Evolutionary conservation across 2,797 vertebrate genomes (phyloP).

Genomic region (Cyprinodon diabolis): DNA sequence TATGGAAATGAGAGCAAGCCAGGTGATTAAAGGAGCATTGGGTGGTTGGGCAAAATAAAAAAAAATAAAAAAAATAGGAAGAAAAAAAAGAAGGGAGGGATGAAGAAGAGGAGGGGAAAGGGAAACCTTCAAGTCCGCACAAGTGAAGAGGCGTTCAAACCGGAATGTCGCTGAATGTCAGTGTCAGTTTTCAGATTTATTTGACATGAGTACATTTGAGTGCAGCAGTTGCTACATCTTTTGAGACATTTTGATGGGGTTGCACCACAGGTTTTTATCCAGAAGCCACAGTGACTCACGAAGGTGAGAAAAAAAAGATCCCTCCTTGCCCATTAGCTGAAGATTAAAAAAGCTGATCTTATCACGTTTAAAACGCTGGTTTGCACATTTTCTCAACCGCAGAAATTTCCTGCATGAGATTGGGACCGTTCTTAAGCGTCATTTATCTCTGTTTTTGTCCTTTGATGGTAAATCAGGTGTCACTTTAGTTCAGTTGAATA

Average conservation of each 20-base stretch:
- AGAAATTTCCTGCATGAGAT: constrained; percentile 19
- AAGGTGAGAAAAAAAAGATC: constrained; percentile 7
- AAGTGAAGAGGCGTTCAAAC: constrained; percentile 24
- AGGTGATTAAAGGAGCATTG: constrained; percentile 96
- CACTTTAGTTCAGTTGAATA: constrained; percentile 23
- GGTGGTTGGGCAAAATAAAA: constrained; percentile 73
- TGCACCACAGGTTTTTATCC: constrained; percentile 8
- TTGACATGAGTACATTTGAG: constrained; percentile 15
- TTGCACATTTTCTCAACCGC: constrained; percentile 34
- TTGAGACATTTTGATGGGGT: constrained; percentile 4
- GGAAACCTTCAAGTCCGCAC: constrained; percentile 61
- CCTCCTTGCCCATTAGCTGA: constrained; percentile 6
- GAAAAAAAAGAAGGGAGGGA: constrained; percentile 23
- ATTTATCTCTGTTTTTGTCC: constrained; percentile 24
- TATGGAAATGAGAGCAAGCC: constrained; percentile 99
- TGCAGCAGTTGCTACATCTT: constrained; percentile 21
- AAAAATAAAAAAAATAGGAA: constrained; percentile 38
- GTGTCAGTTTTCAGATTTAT: constrained; percentile 13
- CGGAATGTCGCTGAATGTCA: constrained; percentile 27
- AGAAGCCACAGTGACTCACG: constrained; percentile 43
- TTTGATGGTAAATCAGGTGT: constrained; percentile 32
- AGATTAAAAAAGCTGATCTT: constrained; percentile 24
- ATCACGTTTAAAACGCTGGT: constrained; percentile 4
- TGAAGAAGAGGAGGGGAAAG: constrained; percentile 26
- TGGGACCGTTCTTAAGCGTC: constrained; percentile 50